Evolutionary conservation across 2,797 vertebrate genomes (phyloP).

Genomic region (Scleropages formosus): DNA sequence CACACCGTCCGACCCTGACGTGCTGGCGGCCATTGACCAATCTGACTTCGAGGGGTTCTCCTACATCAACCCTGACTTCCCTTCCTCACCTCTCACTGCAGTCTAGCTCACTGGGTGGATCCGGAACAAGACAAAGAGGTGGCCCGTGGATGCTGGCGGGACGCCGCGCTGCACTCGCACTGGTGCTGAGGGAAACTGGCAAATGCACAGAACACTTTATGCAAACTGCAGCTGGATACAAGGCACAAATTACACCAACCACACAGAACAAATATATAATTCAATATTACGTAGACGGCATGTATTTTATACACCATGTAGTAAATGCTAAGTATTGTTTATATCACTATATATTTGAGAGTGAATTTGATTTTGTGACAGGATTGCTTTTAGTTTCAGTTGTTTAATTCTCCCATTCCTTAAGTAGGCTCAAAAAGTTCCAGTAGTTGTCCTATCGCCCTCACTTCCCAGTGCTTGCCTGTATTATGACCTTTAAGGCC

Average conservation of each 20-base stretch:
- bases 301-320: constrained; percentile 22
- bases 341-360: constrained; percentile 11
- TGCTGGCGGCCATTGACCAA: constrained; percentile 83
- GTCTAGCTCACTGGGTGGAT: constrained; percentile 49
- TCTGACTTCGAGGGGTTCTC: constrained; percentile 85
- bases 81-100: constrained; percentile 68
- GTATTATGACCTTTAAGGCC: background rate
- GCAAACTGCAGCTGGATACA: background rate
- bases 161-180: background rate
- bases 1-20: constrained; percentile 84
- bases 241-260: background rate
- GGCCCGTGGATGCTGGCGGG: background rate
- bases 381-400: constrained; percentile 14
- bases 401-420: background rate
- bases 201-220: background rate
- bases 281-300: constrained; percentile 7
- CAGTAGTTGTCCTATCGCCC: background rate
- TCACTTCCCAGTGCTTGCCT: background rate
- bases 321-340: constrained; percentile 16
- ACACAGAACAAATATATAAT: background rate
- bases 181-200: constrained; percentile 8
- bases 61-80: constrained; percentile 79
- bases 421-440: background rate
- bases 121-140: background rate
- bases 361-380: constrained; percentile 15